phyloP scores from a whole-genome alignment of 2,113 vertebrate species.

The Aegotheles bennettii region DNA sequence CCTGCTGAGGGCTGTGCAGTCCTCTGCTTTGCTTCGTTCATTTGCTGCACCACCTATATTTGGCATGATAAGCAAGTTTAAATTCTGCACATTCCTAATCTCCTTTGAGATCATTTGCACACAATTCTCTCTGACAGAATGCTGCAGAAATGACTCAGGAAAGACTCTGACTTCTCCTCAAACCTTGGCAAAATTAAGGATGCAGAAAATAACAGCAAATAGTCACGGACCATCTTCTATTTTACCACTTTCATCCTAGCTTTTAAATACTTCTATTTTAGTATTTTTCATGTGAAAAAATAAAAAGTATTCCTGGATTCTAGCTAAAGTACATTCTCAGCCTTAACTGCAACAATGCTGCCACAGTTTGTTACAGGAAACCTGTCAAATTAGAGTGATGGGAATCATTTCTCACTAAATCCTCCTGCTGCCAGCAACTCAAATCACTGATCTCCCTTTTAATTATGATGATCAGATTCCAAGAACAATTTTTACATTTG shows the following conservation, averaged over 20 bases:
- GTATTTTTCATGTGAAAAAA: neutral
- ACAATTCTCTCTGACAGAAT: neutral
- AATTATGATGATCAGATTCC: neutral
- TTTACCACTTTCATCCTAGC: neutral
- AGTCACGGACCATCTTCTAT: neutral
- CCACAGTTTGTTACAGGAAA: neutral
- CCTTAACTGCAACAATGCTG: neutral
- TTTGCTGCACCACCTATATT: neutral
- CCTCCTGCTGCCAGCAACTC: neutral
- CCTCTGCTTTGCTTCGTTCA: neutral
- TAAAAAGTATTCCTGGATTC: neutral
- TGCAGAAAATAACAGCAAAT: neutral
- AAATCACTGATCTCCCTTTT: neutral
- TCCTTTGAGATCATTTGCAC: neutral
- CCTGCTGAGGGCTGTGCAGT: neutral
- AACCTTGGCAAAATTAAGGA: neutral
- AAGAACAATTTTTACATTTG: neutral
- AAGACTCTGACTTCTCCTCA: neutral
- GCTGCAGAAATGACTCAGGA: neutral
- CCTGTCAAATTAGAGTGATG: neutral
- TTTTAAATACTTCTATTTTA: neutral
- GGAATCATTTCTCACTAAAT: neutral
- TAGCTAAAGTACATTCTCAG: neutral
- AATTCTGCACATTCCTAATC: neutral
- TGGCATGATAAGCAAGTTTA: neutral